Conservation (phyloP, 2,113 vertebrate species). For the Bombycilla garrulus region DNA sequence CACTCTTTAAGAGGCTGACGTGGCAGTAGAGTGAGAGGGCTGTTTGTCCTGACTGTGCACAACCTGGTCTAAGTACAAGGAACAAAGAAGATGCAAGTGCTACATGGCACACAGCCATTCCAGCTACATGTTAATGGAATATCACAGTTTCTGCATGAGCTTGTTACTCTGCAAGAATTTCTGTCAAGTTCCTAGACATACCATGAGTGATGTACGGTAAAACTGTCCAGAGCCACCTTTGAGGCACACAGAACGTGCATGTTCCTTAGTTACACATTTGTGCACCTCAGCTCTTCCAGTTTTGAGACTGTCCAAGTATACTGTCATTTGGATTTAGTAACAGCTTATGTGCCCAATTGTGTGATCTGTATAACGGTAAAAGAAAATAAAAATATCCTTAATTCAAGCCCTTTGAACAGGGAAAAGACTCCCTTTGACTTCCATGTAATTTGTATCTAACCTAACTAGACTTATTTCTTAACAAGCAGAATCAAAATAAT, state of each 20-base stretch:
- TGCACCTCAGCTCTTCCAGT: neutral
- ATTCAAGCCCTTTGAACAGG: neutral
- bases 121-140: neutral
- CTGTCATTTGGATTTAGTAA: neutral
- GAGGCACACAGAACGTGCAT: neutral
- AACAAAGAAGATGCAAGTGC: neutral
- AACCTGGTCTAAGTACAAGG: neutral
- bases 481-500: neutral
- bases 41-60: neutral
- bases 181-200: neutral
- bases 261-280: neutral
- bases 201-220: neutral
- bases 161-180: neutral
- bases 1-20: fast-evolving
- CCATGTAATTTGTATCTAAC: neutral
- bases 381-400: neutral
- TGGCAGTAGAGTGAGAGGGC: neutral
- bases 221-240: neutral
- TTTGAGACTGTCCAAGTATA: neutral
- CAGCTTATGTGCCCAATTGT: neutral
- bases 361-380: neutral
- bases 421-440: neutral
- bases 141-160: neutral
- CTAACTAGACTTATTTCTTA: neutral
- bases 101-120: neutral